These are phyloP conservation scores for Novumbra hubbsi DNA, from an alignment of 2,797 vertebrate genomes.

Conservation along the genomic window DNA sequence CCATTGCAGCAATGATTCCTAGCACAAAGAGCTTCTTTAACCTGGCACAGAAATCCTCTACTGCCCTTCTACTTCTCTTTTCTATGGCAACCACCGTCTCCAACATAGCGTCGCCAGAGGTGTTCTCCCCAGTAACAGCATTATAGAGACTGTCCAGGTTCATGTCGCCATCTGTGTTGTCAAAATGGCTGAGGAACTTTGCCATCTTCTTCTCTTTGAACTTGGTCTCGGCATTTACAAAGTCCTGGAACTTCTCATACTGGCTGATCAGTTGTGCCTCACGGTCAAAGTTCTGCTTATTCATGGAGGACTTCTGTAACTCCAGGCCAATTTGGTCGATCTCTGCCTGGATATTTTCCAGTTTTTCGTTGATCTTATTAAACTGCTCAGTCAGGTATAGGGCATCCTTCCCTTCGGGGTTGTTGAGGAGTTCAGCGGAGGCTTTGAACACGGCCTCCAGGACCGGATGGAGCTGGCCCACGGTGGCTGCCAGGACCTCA, in stretches of 20 bases:
- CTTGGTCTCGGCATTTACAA: slow-evolving; percentile 74
- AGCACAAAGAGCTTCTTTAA: slow-evolving; percentile 79
- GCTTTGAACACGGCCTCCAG: slow-evolving; percentile 77
- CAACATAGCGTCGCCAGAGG: slow-evolving; percentile 65
- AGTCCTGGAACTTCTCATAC: slow-evolving; percentile 79
- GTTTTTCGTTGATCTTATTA: slow-evolving; percentile 69
- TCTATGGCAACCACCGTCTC: slow-evolving; percentile 66
- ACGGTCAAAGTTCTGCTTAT: slow-evolving; percentile 77
- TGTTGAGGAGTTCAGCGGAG: slow-evolving; percentile 72
- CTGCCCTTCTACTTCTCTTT: slow-evolving; percentile 67
- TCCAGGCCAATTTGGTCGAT: slow-evolving; percentile 68
- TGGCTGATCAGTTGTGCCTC: slow-evolving; percentile 78
- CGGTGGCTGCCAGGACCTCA: slow-evolving; percentile 75
- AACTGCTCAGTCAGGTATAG: slow-evolving; percentile 74
- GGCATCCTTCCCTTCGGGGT: slow-evolving; percentile 75
- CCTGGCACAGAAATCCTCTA: slow-evolving; percentile 77
- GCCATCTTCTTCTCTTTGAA: slow-evolving; percentile 76
- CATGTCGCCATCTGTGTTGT: slow-evolving; percentile 69
- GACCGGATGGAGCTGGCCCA: slow-evolving; percentile 79
- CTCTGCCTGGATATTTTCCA: slow-evolving; percentile 71
- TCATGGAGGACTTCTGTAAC: slow-evolving; percentile 67
- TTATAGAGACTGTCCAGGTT: slow-evolving; percentile 78
- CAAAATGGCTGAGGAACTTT: slow-evolving; percentile 75
- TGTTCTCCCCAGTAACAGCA: slow-evolving; percentile 66
- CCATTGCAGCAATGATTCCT: slow-evolving; percentile 78